Evolutionary conservation across 2,113 vertebrate genomes (phyloP).

Genomic region (Podarcis raffonei): DNA sequence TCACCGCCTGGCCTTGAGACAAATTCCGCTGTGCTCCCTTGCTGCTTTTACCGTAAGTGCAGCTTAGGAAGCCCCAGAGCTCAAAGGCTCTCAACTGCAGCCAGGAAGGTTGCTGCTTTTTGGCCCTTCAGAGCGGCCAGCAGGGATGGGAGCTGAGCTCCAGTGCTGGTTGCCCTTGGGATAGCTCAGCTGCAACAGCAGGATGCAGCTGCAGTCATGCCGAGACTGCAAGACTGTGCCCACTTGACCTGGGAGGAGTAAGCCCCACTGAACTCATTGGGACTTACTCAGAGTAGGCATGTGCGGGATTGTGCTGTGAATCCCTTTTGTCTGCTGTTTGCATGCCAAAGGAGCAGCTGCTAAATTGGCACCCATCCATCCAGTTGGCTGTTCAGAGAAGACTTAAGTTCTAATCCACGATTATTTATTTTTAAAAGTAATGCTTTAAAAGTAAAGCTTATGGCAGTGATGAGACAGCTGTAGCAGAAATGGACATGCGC

Average conservation of each 20-base stretch:
- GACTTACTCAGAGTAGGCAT: background rate
- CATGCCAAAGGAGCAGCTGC: no score
- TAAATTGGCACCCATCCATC: background rate
- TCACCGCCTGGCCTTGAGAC: background rate
- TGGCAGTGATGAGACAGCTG: background rate
- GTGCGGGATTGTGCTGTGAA: no score
- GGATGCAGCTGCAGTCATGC: background rate
- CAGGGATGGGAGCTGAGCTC: background rate
- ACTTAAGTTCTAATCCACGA: background rate
- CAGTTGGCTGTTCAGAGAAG: background rate
- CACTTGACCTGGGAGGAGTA: background rate
- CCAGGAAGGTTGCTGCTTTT: background rate
- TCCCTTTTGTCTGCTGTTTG: no score
- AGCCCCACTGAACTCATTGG: background rate
- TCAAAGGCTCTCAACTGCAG: background rate
- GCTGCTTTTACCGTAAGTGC: background rate
- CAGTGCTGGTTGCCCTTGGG: background rate
- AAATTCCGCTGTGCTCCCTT: background rate
- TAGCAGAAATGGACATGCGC: background rate
- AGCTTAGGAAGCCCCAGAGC: background rate
- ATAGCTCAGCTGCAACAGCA: background rate
- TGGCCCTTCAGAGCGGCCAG: background rate
- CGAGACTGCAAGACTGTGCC: background rate
- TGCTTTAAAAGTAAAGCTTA: background rate
- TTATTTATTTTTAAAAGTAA: background rate